Evolutionary conservation across 1,140 invertebrate genomes (phyloP).

Genomic region (Ceratosolen solmsi): DNA sequence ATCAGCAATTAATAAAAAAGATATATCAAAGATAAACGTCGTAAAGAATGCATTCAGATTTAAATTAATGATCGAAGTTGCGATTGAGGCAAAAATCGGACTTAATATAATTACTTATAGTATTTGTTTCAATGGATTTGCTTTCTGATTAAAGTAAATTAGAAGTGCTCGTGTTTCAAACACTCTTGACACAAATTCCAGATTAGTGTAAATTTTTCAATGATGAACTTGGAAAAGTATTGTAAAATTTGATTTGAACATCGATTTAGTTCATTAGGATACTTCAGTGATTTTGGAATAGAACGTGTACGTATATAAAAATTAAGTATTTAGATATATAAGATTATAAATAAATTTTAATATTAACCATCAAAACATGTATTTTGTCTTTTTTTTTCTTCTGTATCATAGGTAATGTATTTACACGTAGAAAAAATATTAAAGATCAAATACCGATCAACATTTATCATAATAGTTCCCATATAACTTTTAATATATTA

Average conservation of each 20-base stretch:
- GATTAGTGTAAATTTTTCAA: too few relatives aligned
- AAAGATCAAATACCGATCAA: constrained; percentile 50
- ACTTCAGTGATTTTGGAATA: too few relatives aligned
- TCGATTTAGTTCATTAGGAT: too few relatives aligned
- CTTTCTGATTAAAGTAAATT: too few relatives aligned
- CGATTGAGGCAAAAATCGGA: too few relatives aligned
- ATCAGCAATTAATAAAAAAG: too few relatives aligned
- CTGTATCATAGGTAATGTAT: constrained; percentile 45
- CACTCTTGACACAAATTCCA: too few relatives aligned
- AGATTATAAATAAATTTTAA: constrained; percentile 43
- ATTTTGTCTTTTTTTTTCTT: constrained; percentile 34
- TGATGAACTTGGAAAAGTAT: too few relatives aligned
- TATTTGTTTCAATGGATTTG: constrained; percentile 42
- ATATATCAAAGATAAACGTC: too few relatives aligned
- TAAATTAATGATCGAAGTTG: not conserved
- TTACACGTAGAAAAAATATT: constrained; percentile 54
- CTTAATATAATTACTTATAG: constrained; percentile 20
- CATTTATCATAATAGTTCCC: constrained; percentile 48
- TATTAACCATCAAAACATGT: constrained; percentile 50
- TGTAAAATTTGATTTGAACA: too few relatives aligned
- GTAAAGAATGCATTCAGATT: too few relatives aligned
- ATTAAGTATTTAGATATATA: constrained; percentile 28
- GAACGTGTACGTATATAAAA: constrained; percentile 32
- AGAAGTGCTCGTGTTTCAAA: too few relatives aligned
- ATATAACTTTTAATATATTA: constrained; percentile 51